A percentile compares a stretch with the other conserved stretches of the same genome.
These are phyloP conservation scores for Graptemys geographica DNA, from an alignment of 2,797 vertebrate genomes.

Conservation along the genomic window DNA sequence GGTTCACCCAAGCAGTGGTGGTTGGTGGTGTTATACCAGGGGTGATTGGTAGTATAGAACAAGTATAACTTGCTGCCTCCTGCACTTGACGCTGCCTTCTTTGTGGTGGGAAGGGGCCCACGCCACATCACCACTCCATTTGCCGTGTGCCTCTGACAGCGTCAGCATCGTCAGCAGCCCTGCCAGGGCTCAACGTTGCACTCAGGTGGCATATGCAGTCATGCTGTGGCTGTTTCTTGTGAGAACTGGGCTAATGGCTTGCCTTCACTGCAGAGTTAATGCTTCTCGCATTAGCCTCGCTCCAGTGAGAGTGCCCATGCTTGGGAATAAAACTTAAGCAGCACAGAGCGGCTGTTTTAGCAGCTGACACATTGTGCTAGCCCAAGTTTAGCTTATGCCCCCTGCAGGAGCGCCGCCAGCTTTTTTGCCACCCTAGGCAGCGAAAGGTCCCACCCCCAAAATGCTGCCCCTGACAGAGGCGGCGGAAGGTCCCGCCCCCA, in stretches of 20 bases:
- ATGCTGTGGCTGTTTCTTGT: background rate
- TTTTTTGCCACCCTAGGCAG: too few relatives aligned
- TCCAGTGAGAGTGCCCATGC: background rate
- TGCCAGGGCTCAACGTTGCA: too few relatives aligned
- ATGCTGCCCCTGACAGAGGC: too few relatives aligned
- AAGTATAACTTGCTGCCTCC: background rate
- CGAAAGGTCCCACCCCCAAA: too few relatives aligned
- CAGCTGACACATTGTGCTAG: fast-evolving
- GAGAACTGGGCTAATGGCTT: background rate
- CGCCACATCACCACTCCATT: background rate
- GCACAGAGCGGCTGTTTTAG: background rate
- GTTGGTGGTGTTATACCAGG: background rate
- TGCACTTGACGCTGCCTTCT: background rate
- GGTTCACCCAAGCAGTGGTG: background rate
- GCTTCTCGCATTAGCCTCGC: background rate
- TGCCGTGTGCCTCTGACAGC: background rate
- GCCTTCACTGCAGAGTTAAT: background rate
- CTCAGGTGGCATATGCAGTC: too few relatives aligned
- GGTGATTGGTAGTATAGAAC: background rate
- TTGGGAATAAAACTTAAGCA: background rate
- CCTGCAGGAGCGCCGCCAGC: too few relatives aligned
- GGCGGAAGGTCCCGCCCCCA: too few relatives aligned
- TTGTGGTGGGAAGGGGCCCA: background rate
- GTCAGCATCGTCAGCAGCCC: background rate
- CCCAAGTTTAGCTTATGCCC: too few relatives aligned